These are phyloP conservation scores for Leptinotarsa undecemlineata DNA, from an alignment of 1,140 invertebrate genomes.

Conservation along the genomic window DNA sequence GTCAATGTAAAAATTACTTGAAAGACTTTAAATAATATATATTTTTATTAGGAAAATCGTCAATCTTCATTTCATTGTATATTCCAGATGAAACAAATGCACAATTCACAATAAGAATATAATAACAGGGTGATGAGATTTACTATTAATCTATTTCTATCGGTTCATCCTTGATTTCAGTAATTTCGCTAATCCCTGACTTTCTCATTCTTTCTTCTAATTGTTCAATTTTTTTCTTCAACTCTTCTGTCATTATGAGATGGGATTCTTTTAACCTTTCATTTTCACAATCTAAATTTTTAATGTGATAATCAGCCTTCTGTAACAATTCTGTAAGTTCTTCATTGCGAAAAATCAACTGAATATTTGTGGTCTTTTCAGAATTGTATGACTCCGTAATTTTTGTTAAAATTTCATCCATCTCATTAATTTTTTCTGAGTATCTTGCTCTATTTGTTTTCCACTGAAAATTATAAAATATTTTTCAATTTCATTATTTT, in stretches of 20 bases:
- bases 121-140: neutral
- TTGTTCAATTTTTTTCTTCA: neutral
- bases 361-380: conserved; percentile 6
- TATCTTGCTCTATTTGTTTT: conserved; percentile 2
- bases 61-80: neutral
- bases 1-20: no score
- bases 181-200: neutral
- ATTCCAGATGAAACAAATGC: neutral
- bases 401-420: conserved; percentile 6
- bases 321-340: neutral
- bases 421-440: neutral
- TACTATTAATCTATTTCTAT: conserved; percentile 8
- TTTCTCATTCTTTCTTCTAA: neutral
- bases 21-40: no score
- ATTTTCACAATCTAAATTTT: neutral
- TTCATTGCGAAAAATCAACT: neutral
- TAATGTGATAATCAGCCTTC: neutral
- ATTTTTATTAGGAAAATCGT: no score
- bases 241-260: neutral
- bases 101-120: neutral
- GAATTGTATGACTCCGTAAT: neutral
- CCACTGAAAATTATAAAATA: conserved; percentile 1
- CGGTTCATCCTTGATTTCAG: neutral
- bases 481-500: no score
- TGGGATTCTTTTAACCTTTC: neutral